These are phyloP conservation scores for Teleogryllus oceanicus DNA, from an alignment of 2,888 invertebrate genomes.

Conservation along the genomic window DNA sequence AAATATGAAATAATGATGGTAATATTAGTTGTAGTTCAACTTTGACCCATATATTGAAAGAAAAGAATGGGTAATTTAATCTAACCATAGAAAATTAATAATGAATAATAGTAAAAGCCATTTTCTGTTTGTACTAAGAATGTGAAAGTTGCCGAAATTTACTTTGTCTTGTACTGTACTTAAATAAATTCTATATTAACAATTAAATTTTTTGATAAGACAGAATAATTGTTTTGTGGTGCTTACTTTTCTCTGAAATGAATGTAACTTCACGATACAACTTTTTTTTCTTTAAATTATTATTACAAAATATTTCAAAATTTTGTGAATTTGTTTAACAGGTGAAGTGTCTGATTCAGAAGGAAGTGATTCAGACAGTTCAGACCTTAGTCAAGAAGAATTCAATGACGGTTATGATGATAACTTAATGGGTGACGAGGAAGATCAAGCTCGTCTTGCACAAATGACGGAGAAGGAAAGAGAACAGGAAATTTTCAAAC, in stretches of 20 bases:
- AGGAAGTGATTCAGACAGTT: constrained; percentile 59
- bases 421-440: constrained; percentile 94
- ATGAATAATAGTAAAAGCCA: too few species aligned
- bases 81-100: too few species aligned
- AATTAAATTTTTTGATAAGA: too few species aligned
- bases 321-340: constrained; percentile 42
- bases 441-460: constrained; percentile 84
- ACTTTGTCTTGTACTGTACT: too few species aligned
- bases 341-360: constrained; percentile 78
- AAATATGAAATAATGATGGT: too few species aligned
- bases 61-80: too few species aligned
- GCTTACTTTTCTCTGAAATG: neutral
- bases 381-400: constrained; percentile 73
- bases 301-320: neutral
- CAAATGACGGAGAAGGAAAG: constrained; percentile 95
- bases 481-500: constrained; percentile 94
- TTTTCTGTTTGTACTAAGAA: too few species aligned
- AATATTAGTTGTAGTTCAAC: too few species aligned
- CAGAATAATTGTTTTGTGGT: too few species aligned
- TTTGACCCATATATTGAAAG: too few species aligned
- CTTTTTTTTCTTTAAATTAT: neutral
- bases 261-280: neutral
- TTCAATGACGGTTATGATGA: constrained; percentile 97
- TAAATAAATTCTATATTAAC: too few species aligned
- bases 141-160: too few species aligned